phyloP scores from a whole-genome alignment of 1,140 invertebrate species.

The Drosophila baimaii region DNA sequence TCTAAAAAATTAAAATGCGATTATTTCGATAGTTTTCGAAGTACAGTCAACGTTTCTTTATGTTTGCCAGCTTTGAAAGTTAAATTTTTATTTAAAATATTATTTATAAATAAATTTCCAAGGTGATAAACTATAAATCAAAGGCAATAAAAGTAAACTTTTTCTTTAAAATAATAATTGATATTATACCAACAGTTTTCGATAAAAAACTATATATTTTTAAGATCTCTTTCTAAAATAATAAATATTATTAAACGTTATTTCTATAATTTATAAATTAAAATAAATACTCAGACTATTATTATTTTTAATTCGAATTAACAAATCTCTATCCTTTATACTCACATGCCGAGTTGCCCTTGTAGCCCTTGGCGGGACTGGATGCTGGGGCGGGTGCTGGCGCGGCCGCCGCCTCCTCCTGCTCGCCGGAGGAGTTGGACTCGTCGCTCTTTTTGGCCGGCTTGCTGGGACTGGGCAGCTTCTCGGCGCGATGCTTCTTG shows the following conservation, averaged over 20 bases:
- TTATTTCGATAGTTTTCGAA: no score
- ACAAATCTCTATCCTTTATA: neutral
- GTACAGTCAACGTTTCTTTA: no score
- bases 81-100: no score
- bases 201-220: neutral
- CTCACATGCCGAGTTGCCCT: conserved; percentile 76
- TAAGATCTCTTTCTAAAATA: neutral
- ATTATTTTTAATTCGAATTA: neutral
- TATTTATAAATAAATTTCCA: no score
- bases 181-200: neutral
- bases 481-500: conserved; percentile 85
- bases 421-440: conserved; percentile 43
- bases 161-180: neutral
- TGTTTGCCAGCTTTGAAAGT: neutral
- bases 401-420: conserved; percentile 61
- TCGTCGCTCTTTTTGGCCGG: conserved; percentile 69
- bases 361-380: conserved; percentile 70
- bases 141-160: neutral
- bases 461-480: conserved; percentile 69
- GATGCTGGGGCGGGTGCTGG: conserved; percentile 57
- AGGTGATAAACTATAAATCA: neutral
- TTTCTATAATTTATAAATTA: neutral
- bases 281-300: neutral
- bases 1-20: neutral
- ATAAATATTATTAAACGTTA: neutral